Evolutionary conservation across 2,113 vertebrate genomes (phyloP), one percentile per base, ranked within the genome.

Genomic region (Pangasianodon hypophthalmus): DNA sequence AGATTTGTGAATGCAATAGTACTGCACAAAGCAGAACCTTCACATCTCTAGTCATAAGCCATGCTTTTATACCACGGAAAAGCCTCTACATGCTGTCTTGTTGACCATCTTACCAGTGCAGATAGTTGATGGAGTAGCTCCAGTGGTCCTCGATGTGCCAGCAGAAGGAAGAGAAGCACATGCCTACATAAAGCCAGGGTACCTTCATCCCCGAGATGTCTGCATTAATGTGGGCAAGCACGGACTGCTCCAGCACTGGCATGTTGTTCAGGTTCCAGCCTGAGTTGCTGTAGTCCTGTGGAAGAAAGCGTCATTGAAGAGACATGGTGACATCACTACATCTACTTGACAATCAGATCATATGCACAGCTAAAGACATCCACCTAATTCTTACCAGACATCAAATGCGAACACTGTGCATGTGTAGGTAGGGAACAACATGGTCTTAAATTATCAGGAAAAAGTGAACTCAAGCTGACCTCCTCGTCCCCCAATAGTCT

Each of bases 181-280:
- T 99, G 83, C 98, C 98, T 48, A 99, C 98, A 0, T 99, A 99
- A 0, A 99, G 97, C 98, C 98, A 99, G 67, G 98, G 98, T 52
- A 99, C 97, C 94, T 99, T 99, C 98, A 99, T 99, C 50, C 98
- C 98, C 44, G 98, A 99, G 94, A 99, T 99, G 94, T 99, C 98
- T 56, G 97, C 98, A 5, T 98, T 99, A 93, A 99, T 99, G 93
- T 99, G 98, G 52, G 97, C 96, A 84, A 99, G 97, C 75, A 99
- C 98, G 0, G 98, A 99, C 88, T 99, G 98, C 77, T 99, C 98
- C 54, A 99, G 94, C n/a, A 99, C 97, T 3, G 98, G 98, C 98
- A 99, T 98, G 93, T 99, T 99, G 94, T 99, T 99, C 93, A 99
- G 96, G 92, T 99, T 99, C 98, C 98, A 99, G 91, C 98, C 98